Base-by-base conservation (phyloP, 2,888 invertebrate species). In the Aleiodes alternator region DNA sequence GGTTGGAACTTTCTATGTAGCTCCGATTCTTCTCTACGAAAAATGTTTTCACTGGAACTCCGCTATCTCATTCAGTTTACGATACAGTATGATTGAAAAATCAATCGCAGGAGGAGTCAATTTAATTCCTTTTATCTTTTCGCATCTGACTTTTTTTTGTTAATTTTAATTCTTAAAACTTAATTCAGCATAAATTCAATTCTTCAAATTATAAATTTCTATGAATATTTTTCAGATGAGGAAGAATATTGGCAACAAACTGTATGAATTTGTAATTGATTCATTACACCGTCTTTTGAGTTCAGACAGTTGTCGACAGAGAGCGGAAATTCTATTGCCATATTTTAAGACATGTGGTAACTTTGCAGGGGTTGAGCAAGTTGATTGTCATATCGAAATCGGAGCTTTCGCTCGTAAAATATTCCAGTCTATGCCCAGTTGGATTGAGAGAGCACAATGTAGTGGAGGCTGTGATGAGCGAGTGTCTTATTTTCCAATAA, bases 221-320 rank as follows among this genome's bases (percentile, higher is more conserved):
- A 12, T 57, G 11, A 57, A 11, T 11, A 57, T 31, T 57, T 57
- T 57, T 4, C 57, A 57, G 57, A 57, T 57, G 57, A 23, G 31
- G 11, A 5, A 57, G 4, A 4, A 8, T 31, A 31, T 34, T n/a
- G 12, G 34, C 59, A 59, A 34, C 11, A 3, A 2, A 8, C 8
- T 59, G 12, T 59, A 59, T 38, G 7, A 59, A 34, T 34, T 59
- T 11, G 59, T 34, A 4, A 29, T 57, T 29, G 57, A 38, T 31
- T 4, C 59, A 34, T 59, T 59, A 34, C n/a, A 59, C 7, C 59
- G 11, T 34, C 29, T 11, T n/a, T 16, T 59, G n/a, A n/a, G 9
- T 3, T 31, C 59, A 11, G 7, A 34, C 59, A 59, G 34, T n/a
- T 59, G 34, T 31, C 34, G 34, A 9, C 34, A 59, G 34, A 59